Percentiles rank a stretch among this genome's conserved stretches.
phyloP scores from a whole-genome alignment of 2,113 vertebrate genomes.

The Colaptes auratus region DNA sequence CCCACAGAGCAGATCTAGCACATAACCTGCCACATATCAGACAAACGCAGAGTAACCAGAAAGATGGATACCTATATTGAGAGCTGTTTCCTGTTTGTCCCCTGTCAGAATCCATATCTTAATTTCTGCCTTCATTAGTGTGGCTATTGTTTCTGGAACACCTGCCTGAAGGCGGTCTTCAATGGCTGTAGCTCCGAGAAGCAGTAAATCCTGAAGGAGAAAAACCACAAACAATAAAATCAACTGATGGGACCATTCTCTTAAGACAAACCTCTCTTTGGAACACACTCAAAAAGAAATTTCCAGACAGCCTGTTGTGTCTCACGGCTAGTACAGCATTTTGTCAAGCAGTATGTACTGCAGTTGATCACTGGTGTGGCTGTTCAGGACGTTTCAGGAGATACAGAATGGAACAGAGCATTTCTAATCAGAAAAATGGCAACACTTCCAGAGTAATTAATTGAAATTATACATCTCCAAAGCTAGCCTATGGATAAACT shows the following conservation, averaged over 20 bases:
- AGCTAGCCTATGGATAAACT: background rate
- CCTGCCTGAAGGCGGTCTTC: slow-evolving; percentile 94
- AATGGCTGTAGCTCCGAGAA: slow-evolving; percentile 95
- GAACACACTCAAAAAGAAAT: background rate
- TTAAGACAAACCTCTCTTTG: background rate
- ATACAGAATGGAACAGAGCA: background rate
- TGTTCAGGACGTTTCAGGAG: background rate
- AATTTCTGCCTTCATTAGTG: slow-evolving; percentile 92
- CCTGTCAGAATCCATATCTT: slow-evolving; percentile 98
- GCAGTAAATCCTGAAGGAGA: slow-evolving; percentile 83
- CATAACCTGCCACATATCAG: background rate
- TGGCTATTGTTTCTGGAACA: slow-evolving; percentile 96
- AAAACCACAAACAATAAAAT: background rate
- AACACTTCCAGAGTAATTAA: slow-evolving; percentile 34
- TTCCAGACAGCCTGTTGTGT: background rate
- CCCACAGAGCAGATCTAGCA: background rate
- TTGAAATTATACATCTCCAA: background rate
- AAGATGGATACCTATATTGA: slow-evolving; percentile 89
- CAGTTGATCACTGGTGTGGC: background rate
- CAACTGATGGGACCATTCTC: background rate
- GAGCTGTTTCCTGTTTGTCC: slow-evolving; percentile 96
- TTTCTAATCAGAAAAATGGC: slow-evolving; percentile 22
- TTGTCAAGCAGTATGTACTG: background rate
- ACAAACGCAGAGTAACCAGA: background rate
- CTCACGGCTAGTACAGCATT: background rate